Base-by-base conservation (phyloP, 2,113 vertebrate genomes). In the Oceanodroma tethys region DNA sequence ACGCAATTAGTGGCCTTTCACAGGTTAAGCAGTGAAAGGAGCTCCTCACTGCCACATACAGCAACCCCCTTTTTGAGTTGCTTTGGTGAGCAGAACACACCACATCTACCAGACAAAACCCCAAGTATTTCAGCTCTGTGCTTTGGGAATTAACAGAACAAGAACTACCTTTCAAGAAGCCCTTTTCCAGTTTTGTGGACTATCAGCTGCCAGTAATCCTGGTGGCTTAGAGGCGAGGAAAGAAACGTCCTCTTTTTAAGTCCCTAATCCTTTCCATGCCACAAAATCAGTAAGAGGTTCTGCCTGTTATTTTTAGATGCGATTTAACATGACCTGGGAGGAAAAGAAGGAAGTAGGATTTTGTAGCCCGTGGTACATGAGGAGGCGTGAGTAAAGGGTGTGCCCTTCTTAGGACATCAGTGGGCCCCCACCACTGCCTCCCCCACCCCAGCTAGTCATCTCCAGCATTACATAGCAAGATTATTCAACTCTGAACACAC, bases 331-430 rank as follows among this genome's bases (percentile, higher is more conserved):
- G 81, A 96, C 55, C 82, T 84, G 40, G 58, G 90, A 94, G 78
- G 92, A 88, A 88, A 84, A 97, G 90, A 95, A 96, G 93, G 94
- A 95, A 97, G 82, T 11, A 93, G 72, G 94, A 97, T 97, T 98
- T 75, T 94, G 95, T 97, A 97, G 97, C 97, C 96, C 86, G 96
- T 96, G 95, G 97, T 97, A 93, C 79, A 97, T 13, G 22, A 89
- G 52, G 93, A 91, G 97, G 91, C 56, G 26, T 95, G 95, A 97
- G 94, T 87, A 68, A 93, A 97, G 95, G 92, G 95, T 96, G 95
- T 78, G 92, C 67, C 93, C 34, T 96, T 91, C 91, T 94, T 63
- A 86, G 93, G 93, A 85, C 87, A 96, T 65, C 94, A 86, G 89
- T 18, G 73, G 48, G 83, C 95, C 88, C 88, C 90, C 93, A 96